Evolutionary conservation across 2,797 vertebrate species (phyloP), one percentile per base, ranked within the genome.

Genomic region (Arnoldichthys spilopterus): DNA sequence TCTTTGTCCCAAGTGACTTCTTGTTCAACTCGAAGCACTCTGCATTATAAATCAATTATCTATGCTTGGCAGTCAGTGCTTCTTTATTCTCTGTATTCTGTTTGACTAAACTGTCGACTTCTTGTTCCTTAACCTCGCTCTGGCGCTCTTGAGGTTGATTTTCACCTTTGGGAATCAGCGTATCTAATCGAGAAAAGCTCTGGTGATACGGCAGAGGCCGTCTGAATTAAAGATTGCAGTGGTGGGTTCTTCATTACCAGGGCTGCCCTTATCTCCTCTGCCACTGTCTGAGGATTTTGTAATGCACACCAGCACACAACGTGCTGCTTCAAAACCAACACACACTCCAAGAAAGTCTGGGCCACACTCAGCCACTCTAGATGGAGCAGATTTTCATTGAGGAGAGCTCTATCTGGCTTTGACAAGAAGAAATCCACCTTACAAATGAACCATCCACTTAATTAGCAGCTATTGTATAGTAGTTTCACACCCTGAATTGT

Each of bases 21-120:
- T 85, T 56, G 79, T 88, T 87, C 85, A 84, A 84, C 82, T 86
- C 86, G 86, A 84, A 58, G 26, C 62, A 81, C 88, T 86, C 90
- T 92, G 85, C 90, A 91, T 93, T 91, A 90, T 91, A 92, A 92
- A 93, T 93, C 91, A 91, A 92, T 92, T 92, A 90, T 86, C 79
- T 75, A 62, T 79, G 86, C 85, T 88, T 78, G 72, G 80, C 90
- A 86, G 88, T 86, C 90, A 90, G 89, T 79, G 76, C 88, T 89
- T 89, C 89, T 90, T 90, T 91, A 92, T 91, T 92, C 88, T 87
- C 73, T 84, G 72, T 77, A 86, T 92, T 92, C 92, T 91, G 89
- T 92, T 91, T 89, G 81, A 90, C 90, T 92, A 92, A 93, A 91
- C 87, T 88, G 87, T 91, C 86, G 82, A 89, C 88, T 90, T 87